A percentile compares a stretch with the other conserved stretches of the same genome.
phyloP scores from a whole-genome alignment of 2,888 invertebrate genomes.

The Harpalus rufipes region DNA sequence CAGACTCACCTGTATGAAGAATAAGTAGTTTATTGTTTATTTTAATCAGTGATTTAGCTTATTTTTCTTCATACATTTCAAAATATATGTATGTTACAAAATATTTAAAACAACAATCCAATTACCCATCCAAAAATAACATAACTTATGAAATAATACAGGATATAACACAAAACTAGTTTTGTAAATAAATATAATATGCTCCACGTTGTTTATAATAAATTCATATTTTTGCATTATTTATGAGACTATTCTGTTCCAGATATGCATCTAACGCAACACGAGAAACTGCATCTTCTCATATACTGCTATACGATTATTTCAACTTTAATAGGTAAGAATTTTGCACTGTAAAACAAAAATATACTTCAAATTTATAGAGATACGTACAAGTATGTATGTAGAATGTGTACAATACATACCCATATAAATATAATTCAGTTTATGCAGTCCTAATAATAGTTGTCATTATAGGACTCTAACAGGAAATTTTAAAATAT shows the following conservation, averaged over 20 bases:
- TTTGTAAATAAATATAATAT: background rate
- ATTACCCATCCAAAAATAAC: background rate
- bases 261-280: conserved; percentile 42
- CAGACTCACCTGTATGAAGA: too few relatives aligned
- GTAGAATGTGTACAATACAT: background rate
- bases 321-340: conserved; percentile 42
- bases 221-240: conserved; percentile 4
- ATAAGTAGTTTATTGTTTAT: too few relatives aligned
- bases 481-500: too few relatives aligned
- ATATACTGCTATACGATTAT: conserved; percentile 46
- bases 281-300: conserved; percentile 27
- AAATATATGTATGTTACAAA: too few relatives aligned
- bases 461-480: too few relatives aligned
- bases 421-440: too few relatives aligned
- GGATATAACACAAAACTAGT: background rate
- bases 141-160: background rate
- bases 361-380: too few relatives aligned
- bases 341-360: background rate
- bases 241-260: conserved; percentile 26
- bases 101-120: too few relatives aligned
- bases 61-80: too few relatives aligned
- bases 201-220: conserved; percentile 1
- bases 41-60: too few relatives aligned
- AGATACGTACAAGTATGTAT: background rate
- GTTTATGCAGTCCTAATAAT: too few relatives aligned